A percentile compares a stretch with the other conserved stretches of the same genome.
These are phyloP conservation scores for Chelonus insularis DNA, from an alignment of 1,140 invertebrate species.

Conservation along the genomic window DNA sequence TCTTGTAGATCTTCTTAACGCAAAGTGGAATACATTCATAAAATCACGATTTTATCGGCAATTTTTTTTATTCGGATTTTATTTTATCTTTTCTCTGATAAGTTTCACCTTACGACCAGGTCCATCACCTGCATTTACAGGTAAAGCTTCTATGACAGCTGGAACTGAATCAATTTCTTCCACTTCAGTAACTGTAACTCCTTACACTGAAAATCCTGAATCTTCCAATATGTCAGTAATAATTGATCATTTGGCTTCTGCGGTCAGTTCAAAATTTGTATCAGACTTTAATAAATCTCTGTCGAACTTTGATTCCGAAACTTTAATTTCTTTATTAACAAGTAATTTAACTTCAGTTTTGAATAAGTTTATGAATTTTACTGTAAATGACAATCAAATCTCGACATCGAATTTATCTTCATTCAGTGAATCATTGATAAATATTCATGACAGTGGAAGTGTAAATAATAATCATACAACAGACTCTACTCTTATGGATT, in stretches of 20 bases:
- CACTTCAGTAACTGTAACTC: not conserved
- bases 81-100: constrained; percentile 84
- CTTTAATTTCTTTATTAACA: no score
- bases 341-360: constrained; percentile 37
- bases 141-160: constrained; percentile 14
- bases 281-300: constrained; percentile 35
- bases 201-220: not conserved
- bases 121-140: constrained; percentile 48
- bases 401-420: no score
- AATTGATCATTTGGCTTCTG: constrained; percentile 5
- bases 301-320: no score
- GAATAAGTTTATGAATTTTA: constrained; percentile 19
- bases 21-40: constrained; percentile 98
- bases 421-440: not conserved
- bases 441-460: not conserved
- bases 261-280: constrained; percentile 35
- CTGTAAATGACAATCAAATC: no score
- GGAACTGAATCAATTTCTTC: constrained; percentile 16
- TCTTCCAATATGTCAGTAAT: not conserved
- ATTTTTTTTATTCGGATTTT: constrained; percentile 86
- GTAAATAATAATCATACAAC: not conserved
- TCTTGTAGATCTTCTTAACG: constrained; percentile 89
- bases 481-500: not conserved
- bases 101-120: constrained; percentile 87
- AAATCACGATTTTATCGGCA: constrained; percentile 91